phyloP scores from a whole-genome alignment of 2,888 invertebrate genomes.

The Amphipyra berbera region DNA sequence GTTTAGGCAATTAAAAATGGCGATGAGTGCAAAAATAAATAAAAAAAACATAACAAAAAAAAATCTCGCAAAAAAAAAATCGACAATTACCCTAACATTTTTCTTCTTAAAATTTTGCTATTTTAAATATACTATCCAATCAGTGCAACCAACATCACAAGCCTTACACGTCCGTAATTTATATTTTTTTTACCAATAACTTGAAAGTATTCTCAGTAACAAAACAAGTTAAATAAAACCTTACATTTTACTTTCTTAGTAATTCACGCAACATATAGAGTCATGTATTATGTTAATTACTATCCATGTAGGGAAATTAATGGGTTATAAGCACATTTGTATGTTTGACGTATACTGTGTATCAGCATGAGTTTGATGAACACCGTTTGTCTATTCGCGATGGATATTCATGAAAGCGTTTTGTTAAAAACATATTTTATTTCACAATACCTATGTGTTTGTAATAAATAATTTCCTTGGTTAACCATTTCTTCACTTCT shows the following conservation, averaged over 20 bases:
- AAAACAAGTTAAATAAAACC: conserved; percentile 11
- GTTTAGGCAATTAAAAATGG: too few species aligned
- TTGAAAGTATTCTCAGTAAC: background rate
- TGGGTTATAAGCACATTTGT: conserved; percentile 30
- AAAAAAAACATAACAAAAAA: too few species aligned
- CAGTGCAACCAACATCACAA: too few species aligned
- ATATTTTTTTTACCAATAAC: background rate
- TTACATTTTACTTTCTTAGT: conserved; percentile 33
- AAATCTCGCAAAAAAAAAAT: too few species aligned
- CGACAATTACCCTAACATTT: too few species aligned
- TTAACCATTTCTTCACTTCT: too few species aligned
- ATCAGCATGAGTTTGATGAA: conserved; percentile 10
- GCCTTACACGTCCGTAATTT: too few species aligned
- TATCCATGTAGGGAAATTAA: conserved; percentile 47
- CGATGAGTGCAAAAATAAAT: too few species aligned
- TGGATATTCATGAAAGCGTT: conserved; percentile 36
- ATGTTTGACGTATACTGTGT: conserved; percentile 11
- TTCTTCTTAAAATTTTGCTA: too few species aligned
- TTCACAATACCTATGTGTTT: too few species aligned
- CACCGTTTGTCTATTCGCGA: background rate
- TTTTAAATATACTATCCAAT: too few species aligned
- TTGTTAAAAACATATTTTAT: background rate
- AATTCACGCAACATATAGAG: conserved; percentile 44
- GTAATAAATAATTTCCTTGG: too few species aligned
- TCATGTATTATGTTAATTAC: conserved; percentile 44